Conservation (phyloP, 2,113 vertebrate species). For the Gymnobelideus leadbeateri region DNA sequence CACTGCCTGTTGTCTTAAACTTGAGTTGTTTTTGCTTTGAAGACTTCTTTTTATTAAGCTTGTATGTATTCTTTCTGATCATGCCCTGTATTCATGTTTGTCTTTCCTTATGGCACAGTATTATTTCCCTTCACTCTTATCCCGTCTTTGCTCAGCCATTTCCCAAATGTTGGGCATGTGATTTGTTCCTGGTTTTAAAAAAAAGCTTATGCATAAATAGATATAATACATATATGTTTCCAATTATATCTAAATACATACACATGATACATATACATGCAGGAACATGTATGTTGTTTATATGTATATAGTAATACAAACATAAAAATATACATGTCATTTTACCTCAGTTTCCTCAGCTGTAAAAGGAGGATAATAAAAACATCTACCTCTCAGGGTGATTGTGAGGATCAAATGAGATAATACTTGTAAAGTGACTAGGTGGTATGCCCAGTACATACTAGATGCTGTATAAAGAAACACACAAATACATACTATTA, state of each 20-base stretch:
- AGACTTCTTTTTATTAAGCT: neutral
- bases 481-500: neutral
- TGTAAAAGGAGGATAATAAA: neutral
- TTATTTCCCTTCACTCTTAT: neutral
- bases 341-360: neutral
- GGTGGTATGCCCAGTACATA: neutral
- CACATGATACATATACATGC: neutral
- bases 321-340: neutral
- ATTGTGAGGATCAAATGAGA: neutral
- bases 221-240: neutral
- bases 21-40: neutral
- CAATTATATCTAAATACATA: neutral
- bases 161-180: neutral
- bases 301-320: neutral
- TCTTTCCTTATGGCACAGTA: neutral
- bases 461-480: neutral
- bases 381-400: neutral
- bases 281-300: neutral
- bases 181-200: neutral
- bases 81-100: neutral
- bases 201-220: neutral
- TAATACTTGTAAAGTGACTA: neutral
- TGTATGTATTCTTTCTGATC: neutral
- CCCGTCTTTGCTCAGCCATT: neutral
- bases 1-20: neutral